Evolutionary conservation across 2,888 invertebrate genomes (phyloP), one percentile per base, ranked within the genome.

Genomic region (Conops quadrifasciatus): DNA sequence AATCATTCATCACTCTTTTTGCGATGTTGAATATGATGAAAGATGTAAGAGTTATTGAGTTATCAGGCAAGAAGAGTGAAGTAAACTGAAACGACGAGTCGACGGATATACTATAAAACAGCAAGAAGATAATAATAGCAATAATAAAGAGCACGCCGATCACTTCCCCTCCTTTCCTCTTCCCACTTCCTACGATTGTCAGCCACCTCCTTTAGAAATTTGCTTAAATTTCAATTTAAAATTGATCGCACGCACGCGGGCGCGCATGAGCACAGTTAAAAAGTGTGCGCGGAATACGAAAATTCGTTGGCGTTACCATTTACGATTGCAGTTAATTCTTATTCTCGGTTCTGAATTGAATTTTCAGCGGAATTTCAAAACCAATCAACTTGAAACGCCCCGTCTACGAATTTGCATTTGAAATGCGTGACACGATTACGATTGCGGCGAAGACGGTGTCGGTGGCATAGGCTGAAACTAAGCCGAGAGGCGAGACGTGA

Each of bases 371-470:
- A 21, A 9, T 53, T 53, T 53, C 9, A 53, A 53, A 53, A 53
- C n/a, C 53, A 53, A 53, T 53, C 53, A 53, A 21, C 21, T 19
- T 24, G 53, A 36, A 36, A 11, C 53, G 53, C 53, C 53, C 21
- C n/a, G 1, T 53, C 53, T 53, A 53, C 5, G 53, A 53, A 53
- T 53, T 53, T 53, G 21, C 53, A 53, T 53, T 21, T n/a, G 53
- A 53, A 53, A 53, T 53, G 53, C 53, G 21, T 21, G 53, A 53
- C n/a, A 21, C 53, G 53, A 53, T 36, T 36, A 36, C 36, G 9
- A 7, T 36, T 36, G 21, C 53, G 53, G 21, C 21, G 21, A 9
- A n/a, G 49, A 49, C 49, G 49, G 11, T 21, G 53, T 1, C 21
- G 53, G 3, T 53, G 9, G n/a, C 53, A 21, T 9, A 21, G 53